These are phyloP conservation scores for Pholis gunnellus DNA, from an alignment of 2,113 vertebrate genomes.

Conservation along the genomic window DNA sequence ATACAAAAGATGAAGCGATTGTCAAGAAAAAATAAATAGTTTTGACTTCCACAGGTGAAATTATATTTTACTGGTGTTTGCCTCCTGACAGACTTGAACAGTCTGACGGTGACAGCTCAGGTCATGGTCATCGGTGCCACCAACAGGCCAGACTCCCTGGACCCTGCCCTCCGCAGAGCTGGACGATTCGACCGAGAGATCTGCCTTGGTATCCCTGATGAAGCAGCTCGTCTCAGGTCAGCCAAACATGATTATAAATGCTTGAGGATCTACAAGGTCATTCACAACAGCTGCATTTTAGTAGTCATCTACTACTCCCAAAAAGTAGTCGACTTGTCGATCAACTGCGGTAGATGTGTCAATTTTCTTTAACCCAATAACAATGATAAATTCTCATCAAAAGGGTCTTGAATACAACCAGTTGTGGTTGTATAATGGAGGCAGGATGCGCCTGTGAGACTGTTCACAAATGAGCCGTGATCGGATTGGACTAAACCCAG, in stretches of 20 bases:
- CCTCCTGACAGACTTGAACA: constrained; percentile 88
- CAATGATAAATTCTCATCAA: not conserved
- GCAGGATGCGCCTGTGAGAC: too few species aligned
- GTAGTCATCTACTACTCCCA: too few species aligned
- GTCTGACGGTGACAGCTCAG: constrained; percentile 82
- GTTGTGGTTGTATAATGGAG: not conserved
- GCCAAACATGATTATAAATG: not conserved
- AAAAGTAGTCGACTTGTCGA: not conserved
- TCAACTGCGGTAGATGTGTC: not conserved
- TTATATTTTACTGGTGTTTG: not conserved
- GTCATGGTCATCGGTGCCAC: constrained; percentile 96
- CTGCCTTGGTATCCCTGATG: constrained; percentile 95
- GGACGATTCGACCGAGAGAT: constrained; percentile 97
- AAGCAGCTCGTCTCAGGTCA: constrained; percentile 91
- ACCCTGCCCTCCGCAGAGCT: constrained; percentile 93
- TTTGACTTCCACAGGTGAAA: not conserved
- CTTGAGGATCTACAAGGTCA: not conserved
- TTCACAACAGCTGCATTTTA: not conserved
- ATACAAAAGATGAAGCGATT: not conserved
- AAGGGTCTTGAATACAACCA: not conserved
- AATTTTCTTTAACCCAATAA: not conserved
- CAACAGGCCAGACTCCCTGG: constrained; percentile 94
- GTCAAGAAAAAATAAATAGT: not conserved
- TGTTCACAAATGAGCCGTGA: too few species aligned
- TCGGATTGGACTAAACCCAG: too few species aligned